Evolutionary conservation across 2,797 vertebrate species (phyloP).

Genomic region (Eidolon dupreanum): DNA sequence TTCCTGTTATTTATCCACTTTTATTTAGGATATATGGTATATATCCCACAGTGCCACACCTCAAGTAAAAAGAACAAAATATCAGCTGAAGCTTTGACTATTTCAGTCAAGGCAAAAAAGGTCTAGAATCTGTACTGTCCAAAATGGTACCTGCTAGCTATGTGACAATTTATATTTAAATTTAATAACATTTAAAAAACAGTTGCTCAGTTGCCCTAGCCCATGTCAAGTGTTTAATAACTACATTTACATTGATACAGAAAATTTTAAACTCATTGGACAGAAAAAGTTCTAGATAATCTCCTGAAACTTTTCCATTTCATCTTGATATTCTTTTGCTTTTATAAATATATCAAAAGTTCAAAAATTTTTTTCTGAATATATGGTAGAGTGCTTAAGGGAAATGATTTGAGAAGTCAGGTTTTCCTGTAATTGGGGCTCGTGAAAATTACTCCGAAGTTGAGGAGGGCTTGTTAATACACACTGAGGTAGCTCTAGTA

Average conservation of each 20-base stretch:
- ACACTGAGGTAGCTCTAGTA: neutral
- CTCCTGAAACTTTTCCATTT: neutral
- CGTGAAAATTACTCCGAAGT: neutral
- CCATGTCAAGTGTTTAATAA: neutral
- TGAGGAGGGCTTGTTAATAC: neutral
- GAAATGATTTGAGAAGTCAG: neutral
- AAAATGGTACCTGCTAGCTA: neutral
- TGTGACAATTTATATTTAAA: neutral
- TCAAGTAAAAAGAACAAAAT: constrained; percentile 23
- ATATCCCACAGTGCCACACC: neutral
- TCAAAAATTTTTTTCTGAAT: neutral
- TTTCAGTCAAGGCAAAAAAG: neutral
- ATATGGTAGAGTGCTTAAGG: neutral
- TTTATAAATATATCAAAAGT: neutral
- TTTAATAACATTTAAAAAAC: constrained; percentile 1
- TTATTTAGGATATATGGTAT: neutral
- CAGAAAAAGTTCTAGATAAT: neutral
- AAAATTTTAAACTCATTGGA: neutral
- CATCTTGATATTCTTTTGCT: neutral
- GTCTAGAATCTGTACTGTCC: neutral
- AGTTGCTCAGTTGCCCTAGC: neutral
- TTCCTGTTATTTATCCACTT: constrained; percentile 1
- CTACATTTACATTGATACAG: neutral
- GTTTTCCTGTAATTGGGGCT: neutral
- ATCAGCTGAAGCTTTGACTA: neutral